Evolutionary conservation across 2,797 vertebrate species (phyloP).

Genomic region (Sebastes miniatus): DNA sequence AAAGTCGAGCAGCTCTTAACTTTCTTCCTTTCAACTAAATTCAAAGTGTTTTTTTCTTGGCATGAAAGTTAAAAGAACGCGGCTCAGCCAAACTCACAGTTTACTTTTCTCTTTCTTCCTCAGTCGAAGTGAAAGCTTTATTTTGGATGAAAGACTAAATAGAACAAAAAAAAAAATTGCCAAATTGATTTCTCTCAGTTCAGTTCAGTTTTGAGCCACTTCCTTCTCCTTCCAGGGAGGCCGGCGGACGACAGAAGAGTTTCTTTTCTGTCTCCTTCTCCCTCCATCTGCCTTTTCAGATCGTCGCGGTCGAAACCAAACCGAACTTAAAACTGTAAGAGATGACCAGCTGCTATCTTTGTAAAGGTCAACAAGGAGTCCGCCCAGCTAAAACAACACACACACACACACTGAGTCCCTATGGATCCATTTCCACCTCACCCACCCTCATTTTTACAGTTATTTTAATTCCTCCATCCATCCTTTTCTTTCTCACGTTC

Average conservation of each 20-base stretch:
- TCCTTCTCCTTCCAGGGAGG: slow-evolving; percentile 27
- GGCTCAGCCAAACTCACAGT: slow-evolving; percentile 37
- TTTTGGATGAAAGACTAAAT: slow-evolving; percentile 37
- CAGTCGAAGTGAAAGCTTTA: slow-evolving; percentile 28
- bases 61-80: slow-evolving; percentile 24
- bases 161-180: slow-evolving; percentile 36
- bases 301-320: slow-evolving; percentile 13
- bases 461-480: slow-evolving; percentile 53
- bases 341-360: slow-evolving; percentile 61
- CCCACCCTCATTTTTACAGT: slow-evolving; percentile 30
- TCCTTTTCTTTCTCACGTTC: slow-evolving; percentile 43
- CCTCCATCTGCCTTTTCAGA: slow-evolving; percentile 63
- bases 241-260: slow-evolving; percentile 16
- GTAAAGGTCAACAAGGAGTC: slow-evolving; percentile 49
- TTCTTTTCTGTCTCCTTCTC: slow-evolving; percentile 1
- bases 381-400: slow-evolving; percentile 68
- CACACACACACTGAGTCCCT: slow-evolving; percentile 27
- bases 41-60: slow-evolving; percentile 62
- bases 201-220: background rate
- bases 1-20: slow-evolving; percentile 35
- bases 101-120: slow-evolving; percentile 45
- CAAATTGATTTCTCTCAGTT: slow-evolving; percentile 35
- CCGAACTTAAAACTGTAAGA: slow-evolving; percentile 18
- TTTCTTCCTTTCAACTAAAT: slow-evolving; percentile 47
- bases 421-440: slow-evolving; percentile 36